Conservation (phyloP, 1,140 invertebrate genomes). For the Drosophila arizonae region DNA sequence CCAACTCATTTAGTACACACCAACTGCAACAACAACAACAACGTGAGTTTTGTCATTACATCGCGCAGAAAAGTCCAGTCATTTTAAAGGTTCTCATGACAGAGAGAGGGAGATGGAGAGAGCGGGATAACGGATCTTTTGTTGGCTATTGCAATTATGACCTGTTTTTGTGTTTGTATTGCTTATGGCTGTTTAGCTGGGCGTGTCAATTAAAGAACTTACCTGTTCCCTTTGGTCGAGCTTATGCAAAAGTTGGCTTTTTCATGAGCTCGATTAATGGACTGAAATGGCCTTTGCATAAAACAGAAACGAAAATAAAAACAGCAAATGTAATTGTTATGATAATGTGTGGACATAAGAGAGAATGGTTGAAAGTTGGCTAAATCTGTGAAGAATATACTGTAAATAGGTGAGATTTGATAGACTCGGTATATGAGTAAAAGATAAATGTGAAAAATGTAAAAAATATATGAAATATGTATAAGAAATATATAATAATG, state of each 20-base stretch:
- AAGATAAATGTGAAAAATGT: not conserved
- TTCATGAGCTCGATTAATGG: slow-evolving; percentile 4
- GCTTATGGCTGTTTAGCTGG: slow-evolving; percentile 54
- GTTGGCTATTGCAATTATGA: slow-evolving; percentile 51
- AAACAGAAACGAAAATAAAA: not conserved
- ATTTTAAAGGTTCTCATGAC: slow-evolving; percentile 11
- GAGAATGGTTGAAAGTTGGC: not conserved
- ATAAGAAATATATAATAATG: no score
- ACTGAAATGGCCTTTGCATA: not conserved
- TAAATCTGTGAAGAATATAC: not conserved
- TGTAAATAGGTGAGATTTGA: not conserved
- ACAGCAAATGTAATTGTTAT: not conserved
- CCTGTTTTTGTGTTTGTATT: slow-evolving; percentile 47
- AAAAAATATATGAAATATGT: not conserved
- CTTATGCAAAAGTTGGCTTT: slow-evolving; percentile 15
- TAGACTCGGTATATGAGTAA: not conserved
- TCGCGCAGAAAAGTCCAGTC: slow-evolving; percentile 39
- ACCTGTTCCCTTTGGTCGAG: slow-evolving; percentile 1
- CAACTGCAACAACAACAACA: slow-evolving; percentile 29
- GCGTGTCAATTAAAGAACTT: slow-evolving; percentile 36
- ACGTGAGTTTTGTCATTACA: slow-evolving; percentile 62
- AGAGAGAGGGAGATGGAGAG: not conserved
- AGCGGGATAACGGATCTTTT: not conserved
- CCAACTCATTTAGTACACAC: slow-evolving; percentile 61
- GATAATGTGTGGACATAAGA: not conserved